These are phyloP conservation scores for Eudyptes chrysolophus DNA, from an alignment of 2,113 vertebrate genomes.

Conservation along the genomic window DNA sequence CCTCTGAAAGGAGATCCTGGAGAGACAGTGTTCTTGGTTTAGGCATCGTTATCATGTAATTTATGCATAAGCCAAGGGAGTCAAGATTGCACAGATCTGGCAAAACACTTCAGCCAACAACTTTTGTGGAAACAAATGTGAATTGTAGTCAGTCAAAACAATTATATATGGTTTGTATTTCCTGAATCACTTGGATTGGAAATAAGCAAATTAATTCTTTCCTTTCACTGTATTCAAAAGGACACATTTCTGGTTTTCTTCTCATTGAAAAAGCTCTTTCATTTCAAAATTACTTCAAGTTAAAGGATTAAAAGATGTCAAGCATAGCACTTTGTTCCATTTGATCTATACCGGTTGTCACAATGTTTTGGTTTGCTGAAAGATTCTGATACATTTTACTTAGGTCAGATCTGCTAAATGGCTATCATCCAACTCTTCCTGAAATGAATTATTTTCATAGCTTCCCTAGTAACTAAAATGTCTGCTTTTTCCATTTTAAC, in stretches of 20 bases:
- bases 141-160: neutral
- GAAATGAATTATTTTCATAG: neutral
- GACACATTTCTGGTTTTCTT: neutral
- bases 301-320: neutral
- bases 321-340: neutral
- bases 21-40: neutral
- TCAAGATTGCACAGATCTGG: neutral
- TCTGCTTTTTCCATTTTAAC: neutral
- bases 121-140: neutral
- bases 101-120: neutral
- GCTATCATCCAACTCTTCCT: neutral
- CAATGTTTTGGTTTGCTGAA: neutral
- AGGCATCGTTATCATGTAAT: neutral
- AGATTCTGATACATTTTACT: neutral
- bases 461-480: neutral
- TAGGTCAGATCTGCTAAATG: neutral
- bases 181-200: neutral
- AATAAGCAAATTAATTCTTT: neutral
- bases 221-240: neutral
- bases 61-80: neutral
- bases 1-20: neutral
- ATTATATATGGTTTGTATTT: neutral
- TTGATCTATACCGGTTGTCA: neutral
- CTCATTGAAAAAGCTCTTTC: neutral
- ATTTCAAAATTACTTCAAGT: neutral